Base-by-base conservation (phyloP, 2,888 invertebrate species). In the Lucinisca nassula region DNA sequence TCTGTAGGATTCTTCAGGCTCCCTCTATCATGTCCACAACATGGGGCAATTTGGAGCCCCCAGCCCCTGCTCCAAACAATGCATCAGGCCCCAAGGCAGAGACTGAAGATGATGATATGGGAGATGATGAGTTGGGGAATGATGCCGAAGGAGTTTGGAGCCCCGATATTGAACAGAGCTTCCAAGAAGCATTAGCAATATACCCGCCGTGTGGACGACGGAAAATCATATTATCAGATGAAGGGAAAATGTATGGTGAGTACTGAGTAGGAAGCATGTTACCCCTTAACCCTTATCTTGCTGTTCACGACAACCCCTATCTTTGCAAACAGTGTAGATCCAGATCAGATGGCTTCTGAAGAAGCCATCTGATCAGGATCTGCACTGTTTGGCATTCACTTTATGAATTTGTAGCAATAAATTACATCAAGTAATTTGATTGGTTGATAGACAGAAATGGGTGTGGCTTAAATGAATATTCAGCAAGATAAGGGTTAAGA, bases 231-330 rank as follows among this genome's bases (percentile, higher is more conserved):
- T 98, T 99, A 95, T 99, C 99, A 95, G 99, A 99, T 97, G 99
- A 99, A 97, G 99, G 99, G 96, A 99, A 99, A 98, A 99, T 99
- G 99, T 99, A 99, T 97, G 99, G 99, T 99, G 97, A 98, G 99
- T 98, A 75, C 27, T n/a, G n/a, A n/a, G n/a, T n/a, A n/a, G n/a
- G n/a, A n/a, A n/a, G n/a, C n/a, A n/a, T n/a, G n/a, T n/a, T n/a
- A n/a, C n/a, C n/a, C n/a, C n/a, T n/a, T n/a, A n/a, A n/a, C n/a
- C n/a, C n/a, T n/a, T n/a, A n/a, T n/a, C n/a, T n/a, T n/a, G n/a
- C n/a, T n/a, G n/a, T n/a, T n/a, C n/a, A n/a, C n/a, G n/a, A n/a
- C n/a, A n/a, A n/a, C n/a, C n/a, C n/a, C n/a, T n/a, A n/a, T n/a
- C n/a, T n/a, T n/a, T n/a, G n/a, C n/a, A n/a, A n/a, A n/a, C n/a